These are phyloP conservation scores for Hirtodrosophila alboralis DNA, from an alignment of 2,888 invertebrate genomes.

Conservation along the genomic window DNA sequence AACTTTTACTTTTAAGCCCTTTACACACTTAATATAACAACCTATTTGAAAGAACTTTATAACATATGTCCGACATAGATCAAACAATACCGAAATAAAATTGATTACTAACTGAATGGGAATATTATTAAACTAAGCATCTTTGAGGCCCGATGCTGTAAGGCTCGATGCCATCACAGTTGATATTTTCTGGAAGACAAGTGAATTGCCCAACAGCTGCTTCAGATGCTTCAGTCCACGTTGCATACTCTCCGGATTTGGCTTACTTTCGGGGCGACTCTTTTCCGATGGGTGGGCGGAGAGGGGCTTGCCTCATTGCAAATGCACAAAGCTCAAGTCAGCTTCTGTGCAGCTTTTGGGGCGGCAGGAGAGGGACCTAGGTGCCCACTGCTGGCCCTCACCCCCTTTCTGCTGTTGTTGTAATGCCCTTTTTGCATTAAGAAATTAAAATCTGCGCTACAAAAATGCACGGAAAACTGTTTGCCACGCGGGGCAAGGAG, in stretches of 20 bases:
- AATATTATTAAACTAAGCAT: too few relatives aligned
- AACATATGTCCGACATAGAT: too few relatives aligned
- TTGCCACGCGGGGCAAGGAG: constrained; percentile 21
- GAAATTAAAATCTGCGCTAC: constrained; percentile 73
- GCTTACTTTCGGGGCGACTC: constrained; percentile 10
- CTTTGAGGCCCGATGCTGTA: too few relatives aligned
- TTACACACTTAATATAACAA: too few relatives aligned
- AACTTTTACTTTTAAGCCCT: too few relatives aligned
- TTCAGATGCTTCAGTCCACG: too few relatives aligned
- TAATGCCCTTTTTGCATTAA: constrained; percentile 75
- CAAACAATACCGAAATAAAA: too few relatives aligned
- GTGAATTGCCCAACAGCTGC: constrained; percentile 23
- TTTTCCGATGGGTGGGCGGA: neutral
- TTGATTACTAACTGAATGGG: too few relatives aligned
- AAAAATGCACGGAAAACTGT: constrained; percentile 59
- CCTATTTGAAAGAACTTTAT: too few relatives aligned
- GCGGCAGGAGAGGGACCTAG: constrained; percentile 10
- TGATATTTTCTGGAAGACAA: constrained; percentile 16
- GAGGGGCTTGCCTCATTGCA: constrained; percentile 37
- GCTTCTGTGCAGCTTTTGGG: neutral
- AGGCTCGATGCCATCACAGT: constrained; percentile 7
- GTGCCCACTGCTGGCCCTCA: constrained; percentile 4
- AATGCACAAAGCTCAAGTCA: constrained; percentile 47
- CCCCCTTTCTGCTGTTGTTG: constrained; percentile 25
- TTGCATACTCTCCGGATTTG: constrained; percentile 13